Evolutionary conservation across 2,888 invertebrate genomes (phyloP).

Genomic region (Odontocolon sp.): DNA sequence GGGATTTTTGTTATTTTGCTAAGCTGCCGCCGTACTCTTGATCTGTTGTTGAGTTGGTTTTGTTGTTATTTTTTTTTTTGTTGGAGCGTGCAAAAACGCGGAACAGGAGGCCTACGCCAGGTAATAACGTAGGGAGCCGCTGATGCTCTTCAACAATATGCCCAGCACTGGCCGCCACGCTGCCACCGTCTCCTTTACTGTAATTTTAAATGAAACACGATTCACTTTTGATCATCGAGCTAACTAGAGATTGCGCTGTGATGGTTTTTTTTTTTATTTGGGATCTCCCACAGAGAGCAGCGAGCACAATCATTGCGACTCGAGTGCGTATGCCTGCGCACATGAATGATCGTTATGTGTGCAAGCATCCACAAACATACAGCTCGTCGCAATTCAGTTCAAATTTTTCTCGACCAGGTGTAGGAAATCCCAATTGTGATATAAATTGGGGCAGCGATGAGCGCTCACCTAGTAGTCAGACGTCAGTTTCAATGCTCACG

Average conservation of each 20-base stretch:
- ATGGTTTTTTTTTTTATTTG: too few species aligned
- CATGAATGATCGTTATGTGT: too few species aligned
- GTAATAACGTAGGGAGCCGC: constrained; percentile 74
- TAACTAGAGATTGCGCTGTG: too few species aligned
- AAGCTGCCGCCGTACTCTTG: constrained; percentile 28
- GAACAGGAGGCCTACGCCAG: constrained; percentile 80
- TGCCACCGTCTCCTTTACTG: constrained; percentile 85
- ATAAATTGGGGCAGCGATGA: too few species aligned
- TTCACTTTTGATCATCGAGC: neutral
- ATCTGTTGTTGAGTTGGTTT: constrained; percentile 42
- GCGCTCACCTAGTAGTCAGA: constrained; percentile 93
- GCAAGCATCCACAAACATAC: too few species aligned
- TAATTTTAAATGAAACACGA: constrained; percentile 67
- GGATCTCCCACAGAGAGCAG: too few species aligned
- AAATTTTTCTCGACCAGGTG: too few species aligned
- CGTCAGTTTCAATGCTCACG: constrained; percentile 96
- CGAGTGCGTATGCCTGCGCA: too few species aligned
- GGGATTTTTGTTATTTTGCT: constrained; percentile 35
- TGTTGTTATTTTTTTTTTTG: constrained; percentile 46
- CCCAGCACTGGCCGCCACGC: constrained; percentile 79
- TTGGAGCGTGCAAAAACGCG: constrained; percentile 61
- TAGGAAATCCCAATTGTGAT: too few species aligned
- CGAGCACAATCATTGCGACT: too few species aligned
- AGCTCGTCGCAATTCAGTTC: too few species aligned
- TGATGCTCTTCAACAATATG: constrained; percentile 73